Evolutionary conservation across 2,797 vertebrate genomes (phyloP).

Genomic region (Syndactyla subalaris): DNA sequence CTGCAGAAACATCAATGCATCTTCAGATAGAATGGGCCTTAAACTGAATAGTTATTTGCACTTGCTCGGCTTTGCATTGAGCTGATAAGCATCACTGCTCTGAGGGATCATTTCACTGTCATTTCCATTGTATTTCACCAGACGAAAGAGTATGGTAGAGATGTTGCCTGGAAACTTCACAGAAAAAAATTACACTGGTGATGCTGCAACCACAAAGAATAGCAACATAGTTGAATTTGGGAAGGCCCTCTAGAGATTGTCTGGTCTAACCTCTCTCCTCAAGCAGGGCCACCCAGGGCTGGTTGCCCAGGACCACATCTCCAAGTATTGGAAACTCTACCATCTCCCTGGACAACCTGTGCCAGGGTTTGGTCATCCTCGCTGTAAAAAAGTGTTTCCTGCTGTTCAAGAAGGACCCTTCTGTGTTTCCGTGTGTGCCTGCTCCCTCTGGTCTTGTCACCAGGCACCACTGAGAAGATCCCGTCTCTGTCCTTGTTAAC

Average conservation of each 20-base stretch:
- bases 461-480: neutral
- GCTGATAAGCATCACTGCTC: neutral
- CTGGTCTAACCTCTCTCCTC: neutral
- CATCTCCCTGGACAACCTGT: neutral
- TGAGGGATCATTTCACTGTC: neutral
- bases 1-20: neutral
- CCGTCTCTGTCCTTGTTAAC: neutral
- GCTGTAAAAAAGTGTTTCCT: neutral
- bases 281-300: neutral
- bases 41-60: neutral
- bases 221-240: neutral
- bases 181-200: neutral
- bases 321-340: neutral
- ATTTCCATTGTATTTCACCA: neutral
- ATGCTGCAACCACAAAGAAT: neutral
- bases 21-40: neutral
- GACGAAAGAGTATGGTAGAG: neutral
- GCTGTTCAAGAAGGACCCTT: neutral
- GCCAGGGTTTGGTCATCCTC: neutral
- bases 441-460: neutral
- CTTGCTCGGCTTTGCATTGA: neutral
- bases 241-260: neutral
- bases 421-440: neutral
- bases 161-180: neutral
- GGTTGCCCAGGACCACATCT: neutral